phyloP scores from a whole-genome alignment of 30 jellyfish, hydroid and myxozoan genomes.

The Turritopsis dohrnii region DNA sequence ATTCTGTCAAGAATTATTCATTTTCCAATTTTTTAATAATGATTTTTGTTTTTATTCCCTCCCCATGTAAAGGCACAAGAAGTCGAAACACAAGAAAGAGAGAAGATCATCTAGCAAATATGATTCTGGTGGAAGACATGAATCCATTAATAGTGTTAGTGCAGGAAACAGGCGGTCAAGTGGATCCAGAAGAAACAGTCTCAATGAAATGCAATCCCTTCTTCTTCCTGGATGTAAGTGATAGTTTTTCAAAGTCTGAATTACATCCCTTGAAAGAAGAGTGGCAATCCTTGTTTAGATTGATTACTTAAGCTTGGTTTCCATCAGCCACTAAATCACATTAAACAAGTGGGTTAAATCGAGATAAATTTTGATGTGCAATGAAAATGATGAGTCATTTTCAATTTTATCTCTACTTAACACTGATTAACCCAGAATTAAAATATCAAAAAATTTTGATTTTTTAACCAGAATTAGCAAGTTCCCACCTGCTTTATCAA shows the following conservation, averaged over 20 bases:
- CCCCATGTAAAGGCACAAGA: slow-evolving; percentile 37
- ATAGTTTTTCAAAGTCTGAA: neutral
- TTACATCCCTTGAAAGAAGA: too few species aligned
- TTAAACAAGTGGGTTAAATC: too few species aligned
- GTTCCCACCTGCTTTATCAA: too few species aligned
- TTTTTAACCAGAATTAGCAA: too few species aligned
- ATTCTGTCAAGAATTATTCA: neutral
- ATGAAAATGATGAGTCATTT: too few species aligned
- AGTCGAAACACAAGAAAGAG: slow-evolving; percentile 44
- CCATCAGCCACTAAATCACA: too few species aligned
- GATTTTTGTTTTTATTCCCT: neutral
- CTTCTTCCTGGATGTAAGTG: neutral
- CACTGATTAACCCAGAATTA: too few species aligned
- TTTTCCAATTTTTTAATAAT: neutral
- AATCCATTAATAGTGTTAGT: neutral
- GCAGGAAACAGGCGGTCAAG: slow-evolving; percentile 3
- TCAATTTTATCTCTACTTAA: too few species aligned
- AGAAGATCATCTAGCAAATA: slow-evolving; percentile 30
- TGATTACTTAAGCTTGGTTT: too few species aligned
- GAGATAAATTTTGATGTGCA: too few species aligned
- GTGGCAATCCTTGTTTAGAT: too few species aligned
- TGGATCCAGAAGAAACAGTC: slow-evolving; percentile 29
- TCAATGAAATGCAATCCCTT: slow-evolving; percentile 23
- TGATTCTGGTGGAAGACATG: slow-evolving; percentile 17
- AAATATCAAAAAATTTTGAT: too few species aligned